Conservation (phyloP, 2,113 vertebrate genomes). For the Catharus bicknelli region DNA sequence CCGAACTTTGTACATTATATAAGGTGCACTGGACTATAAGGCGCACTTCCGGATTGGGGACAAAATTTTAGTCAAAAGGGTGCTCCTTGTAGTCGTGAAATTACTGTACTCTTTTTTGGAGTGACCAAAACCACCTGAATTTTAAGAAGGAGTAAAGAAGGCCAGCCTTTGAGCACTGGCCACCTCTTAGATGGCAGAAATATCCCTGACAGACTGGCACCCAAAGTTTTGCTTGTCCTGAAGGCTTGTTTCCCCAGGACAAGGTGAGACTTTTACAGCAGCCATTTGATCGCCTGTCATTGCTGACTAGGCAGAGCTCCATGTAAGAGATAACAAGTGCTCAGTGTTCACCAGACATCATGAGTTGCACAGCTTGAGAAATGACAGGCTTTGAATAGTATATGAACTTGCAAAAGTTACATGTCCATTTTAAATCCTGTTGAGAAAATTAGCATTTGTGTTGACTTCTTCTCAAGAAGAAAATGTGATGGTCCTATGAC, state of each 20-base stretch:
- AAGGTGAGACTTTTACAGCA: not conserved
- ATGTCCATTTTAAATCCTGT: not conserved
- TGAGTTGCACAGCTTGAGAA: slow-evolving; percentile 41
- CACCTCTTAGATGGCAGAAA: not conserved
- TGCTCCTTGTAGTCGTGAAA: too few species aligned
- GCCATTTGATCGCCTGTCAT: not conserved
- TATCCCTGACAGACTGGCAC: not conserved
- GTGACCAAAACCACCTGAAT: not conserved
- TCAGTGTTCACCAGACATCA: slow-evolving; percentile 45
- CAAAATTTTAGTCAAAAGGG: too few species aligned
- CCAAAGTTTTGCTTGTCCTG: not conserved
- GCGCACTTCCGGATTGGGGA: too few species aligned
- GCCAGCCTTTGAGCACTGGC: not conserved
- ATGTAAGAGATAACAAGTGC: not conserved
- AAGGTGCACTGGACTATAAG: too few species aligned
- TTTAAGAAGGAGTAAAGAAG: not conserved
- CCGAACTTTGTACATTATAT: too few species aligned
- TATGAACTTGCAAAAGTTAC: slow-evolving; percentile 45
- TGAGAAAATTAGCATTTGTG: slow-evolving; percentile 55
- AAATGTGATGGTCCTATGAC: not conserved
- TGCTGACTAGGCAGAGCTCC: not conserved
- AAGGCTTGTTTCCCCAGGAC: not conserved
- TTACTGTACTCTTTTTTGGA: not conserved
- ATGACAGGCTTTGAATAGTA: slow-evolving; percentile 49
- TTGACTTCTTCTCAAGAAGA: not conserved